phyloP scores from a whole-genome alignment of 2,113 vertebrate species.

The Triplophysa tibetana region DNA sequence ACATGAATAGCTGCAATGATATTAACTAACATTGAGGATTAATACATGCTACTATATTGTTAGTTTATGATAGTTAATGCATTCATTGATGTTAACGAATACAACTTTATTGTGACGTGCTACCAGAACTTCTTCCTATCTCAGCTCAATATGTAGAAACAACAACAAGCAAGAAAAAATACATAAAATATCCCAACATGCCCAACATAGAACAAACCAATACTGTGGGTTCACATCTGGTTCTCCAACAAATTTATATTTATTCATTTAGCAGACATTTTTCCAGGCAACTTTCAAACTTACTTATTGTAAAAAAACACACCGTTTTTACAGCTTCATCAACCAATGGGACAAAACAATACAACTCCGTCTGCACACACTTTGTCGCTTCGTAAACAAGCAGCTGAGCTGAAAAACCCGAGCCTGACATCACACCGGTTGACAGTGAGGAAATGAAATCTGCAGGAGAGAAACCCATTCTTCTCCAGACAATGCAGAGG shows the following conservation, averaged over 20 bases:
- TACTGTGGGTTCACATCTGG: no score
- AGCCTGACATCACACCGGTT: not conserved
- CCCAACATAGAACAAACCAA: no score
- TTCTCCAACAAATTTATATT: no score
- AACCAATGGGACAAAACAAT: not conserved
- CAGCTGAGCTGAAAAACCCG: not conserved
- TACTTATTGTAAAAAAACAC: not conserved
- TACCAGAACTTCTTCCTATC: not conserved
- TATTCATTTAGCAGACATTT: no score
- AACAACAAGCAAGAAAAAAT: not conserved
- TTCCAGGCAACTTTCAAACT: no score
- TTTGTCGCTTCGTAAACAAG: conserved; percentile 1
- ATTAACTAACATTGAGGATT: no score
- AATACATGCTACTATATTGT: no score
- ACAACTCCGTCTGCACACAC: not conserved
- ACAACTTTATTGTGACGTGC: no score
- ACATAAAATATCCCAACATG: no score
- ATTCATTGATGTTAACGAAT: no score
- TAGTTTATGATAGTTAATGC: no score
- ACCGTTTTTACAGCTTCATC: not conserved
- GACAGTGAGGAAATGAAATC: conserved; percentile 15
- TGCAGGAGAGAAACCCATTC: conserved; percentile 16
- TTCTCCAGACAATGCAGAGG: conserved; percentile 26
- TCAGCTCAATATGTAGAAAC: not conserved
- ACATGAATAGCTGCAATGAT: not conserved